phyloP scores from a whole-genome alignment of 2,888 invertebrate genomes.

The Teinopalpus imperialis region DNA sequence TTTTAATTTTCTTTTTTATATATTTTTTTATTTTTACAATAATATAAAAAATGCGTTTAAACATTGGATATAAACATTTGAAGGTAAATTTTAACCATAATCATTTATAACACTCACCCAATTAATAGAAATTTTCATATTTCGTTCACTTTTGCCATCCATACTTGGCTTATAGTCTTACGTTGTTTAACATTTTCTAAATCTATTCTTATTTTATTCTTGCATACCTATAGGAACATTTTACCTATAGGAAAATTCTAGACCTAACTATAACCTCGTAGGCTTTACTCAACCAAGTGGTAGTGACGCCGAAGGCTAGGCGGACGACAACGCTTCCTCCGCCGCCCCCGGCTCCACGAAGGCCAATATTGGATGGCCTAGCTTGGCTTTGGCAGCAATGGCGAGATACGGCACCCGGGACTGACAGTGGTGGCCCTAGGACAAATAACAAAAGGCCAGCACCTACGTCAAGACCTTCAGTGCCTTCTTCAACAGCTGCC shows the following conservation, averaged over 20 bases:
- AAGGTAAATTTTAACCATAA: slow-evolving; percentile 14
- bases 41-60: slow-evolving; percentile 7
- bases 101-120: slow-evolving; percentile 21
- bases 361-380: slow-evolving; percentile 79
- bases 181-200: slow-evolving; percentile 30
- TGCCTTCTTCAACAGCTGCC: slow-evolving; percentile 50
- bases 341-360: slow-evolving; percentile 67
- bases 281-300: slow-evolving; percentile 82
- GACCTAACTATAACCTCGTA: slow-evolving; percentile 67
- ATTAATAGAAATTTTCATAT: slow-evolving; percentile 7
- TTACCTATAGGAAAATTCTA: slow-evolving; percentile 38
- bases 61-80: slow-evolving; percentile 4
- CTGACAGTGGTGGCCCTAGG: slow-evolving; percentile 47
- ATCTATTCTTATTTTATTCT: slow-evolving; percentile 25
- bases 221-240: slow-evolving; percentile 29
- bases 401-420: slow-evolving; percentile 76
- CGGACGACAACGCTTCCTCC: slow-evolving; percentile 65
- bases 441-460: slow-evolving; percentile 52
- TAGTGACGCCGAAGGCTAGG: slow-evolving; percentile 77
- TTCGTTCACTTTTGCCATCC: slow-evolving; percentile 2
- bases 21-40: not conserved
- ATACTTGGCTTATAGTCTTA: slow-evolving; percentile 23
- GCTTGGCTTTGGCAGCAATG: slow-evolving; percentile 83
- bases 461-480: slow-evolving; percentile 47
- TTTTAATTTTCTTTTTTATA: slow-evolving; percentile 27